These are phyloP conservation scores for Euleptes europaea DNA, from an alignment of 2,113 vertebrate species.

Conservation along the genomic window DNA sequence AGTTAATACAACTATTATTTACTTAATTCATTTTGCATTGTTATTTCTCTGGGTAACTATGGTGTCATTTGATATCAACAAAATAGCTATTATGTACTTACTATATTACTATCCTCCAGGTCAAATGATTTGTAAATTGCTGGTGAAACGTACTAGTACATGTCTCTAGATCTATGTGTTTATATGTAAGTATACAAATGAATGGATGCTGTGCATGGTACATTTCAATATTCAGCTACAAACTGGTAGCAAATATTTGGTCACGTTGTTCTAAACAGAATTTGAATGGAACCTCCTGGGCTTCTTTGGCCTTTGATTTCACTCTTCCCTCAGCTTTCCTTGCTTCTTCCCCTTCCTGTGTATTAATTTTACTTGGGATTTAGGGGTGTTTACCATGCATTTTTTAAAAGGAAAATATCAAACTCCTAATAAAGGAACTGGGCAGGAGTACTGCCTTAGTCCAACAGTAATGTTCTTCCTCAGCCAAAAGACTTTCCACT, in stretches of 20 bases:
- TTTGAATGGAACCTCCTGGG: background rate
- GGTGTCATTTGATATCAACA: background rate
- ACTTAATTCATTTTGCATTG: background rate
- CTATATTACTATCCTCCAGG: background rate
- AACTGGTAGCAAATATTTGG: background rate
- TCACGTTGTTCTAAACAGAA: background rate
- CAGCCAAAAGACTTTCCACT: background rate
- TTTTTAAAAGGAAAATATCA: background rate
- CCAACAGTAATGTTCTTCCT: background rate
- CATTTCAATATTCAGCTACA: background rate
- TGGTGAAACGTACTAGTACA: background rate
- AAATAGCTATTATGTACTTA: background rate
- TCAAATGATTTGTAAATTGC: background rate
- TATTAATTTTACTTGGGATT: background rate
- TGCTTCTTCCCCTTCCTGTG: background rate
- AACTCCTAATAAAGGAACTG: background rate
- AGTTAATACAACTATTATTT: constrained; percentile 3
- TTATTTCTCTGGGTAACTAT: background rate
- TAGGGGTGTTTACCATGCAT: background rate
- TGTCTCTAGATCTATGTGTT: background rate
- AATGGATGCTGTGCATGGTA: background rate
- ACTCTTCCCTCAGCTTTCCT: background rate
- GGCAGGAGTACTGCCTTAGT: background rate
- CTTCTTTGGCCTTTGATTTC: background rate
- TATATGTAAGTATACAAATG: too few species aligned